Conservation (phyloP, 2,888 invertebrate species). For the Hypolimnas misippus region DNA sequence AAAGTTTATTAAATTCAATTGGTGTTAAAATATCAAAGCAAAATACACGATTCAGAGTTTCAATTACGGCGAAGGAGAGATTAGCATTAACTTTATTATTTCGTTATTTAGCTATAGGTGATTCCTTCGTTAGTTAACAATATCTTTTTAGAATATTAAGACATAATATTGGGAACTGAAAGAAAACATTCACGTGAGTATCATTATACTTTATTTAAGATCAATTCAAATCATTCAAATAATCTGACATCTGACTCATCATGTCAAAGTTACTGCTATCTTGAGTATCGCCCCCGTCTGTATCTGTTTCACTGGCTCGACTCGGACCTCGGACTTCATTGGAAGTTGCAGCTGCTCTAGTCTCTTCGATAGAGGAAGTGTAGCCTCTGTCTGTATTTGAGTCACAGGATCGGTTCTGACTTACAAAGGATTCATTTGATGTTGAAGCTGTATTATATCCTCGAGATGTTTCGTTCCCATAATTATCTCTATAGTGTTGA, state of each 20-base stretch:
- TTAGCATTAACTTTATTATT: neutral
- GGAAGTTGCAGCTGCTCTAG: neutral
- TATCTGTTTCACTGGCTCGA: neutral
- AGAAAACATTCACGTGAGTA: neutral
- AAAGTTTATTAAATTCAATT: neutral
- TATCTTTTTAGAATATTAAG: neutral
- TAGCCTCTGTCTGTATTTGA: neutral
- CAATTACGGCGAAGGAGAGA: neutral
- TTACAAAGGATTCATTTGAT: neutral
- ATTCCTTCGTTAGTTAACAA: neutral
- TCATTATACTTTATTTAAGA: slow-evolving; percentile 1
- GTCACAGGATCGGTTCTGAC: neutral
- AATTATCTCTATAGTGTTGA: neutral
- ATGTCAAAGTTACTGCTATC: no score
- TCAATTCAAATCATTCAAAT: neutral
- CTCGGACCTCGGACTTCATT: neutral
- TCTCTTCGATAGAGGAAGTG: neutral
- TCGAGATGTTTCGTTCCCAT: neutral
- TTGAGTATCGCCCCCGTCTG: neutral
- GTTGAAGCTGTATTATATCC: neutral
- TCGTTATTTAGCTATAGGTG: neutral
- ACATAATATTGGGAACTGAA: neutral
- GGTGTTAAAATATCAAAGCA: neutral
- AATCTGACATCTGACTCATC: neutral
- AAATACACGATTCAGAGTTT: neutral